Conservation (phyloP, 2,113 vertebrate species). For the Casuarius casuarius region DNA sequence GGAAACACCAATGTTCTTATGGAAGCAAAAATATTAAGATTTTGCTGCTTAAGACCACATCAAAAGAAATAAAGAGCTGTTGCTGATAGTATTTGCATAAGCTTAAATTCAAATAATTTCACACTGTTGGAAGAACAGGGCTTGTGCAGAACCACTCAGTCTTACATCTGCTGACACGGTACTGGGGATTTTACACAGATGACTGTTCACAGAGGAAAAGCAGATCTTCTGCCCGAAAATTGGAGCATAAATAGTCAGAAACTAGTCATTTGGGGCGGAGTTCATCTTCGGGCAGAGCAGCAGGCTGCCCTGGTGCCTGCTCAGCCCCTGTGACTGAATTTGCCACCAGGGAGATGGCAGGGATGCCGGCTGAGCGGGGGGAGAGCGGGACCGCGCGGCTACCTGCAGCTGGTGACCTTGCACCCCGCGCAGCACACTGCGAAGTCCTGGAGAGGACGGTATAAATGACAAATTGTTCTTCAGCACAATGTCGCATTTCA, state of each 20-base stretch:
- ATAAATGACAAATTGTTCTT: background rate
- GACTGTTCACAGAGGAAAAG: background rate
- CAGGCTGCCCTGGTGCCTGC: background rate
- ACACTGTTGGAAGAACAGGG: background rate
- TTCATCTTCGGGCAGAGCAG: background rate
- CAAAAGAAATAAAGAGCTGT: background rate
- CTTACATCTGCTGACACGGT: background rate
- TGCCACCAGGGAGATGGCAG: background rate
- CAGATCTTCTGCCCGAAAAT: background rate
- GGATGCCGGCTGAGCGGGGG: background rate
- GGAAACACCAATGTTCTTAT: constrained; percentile 22
- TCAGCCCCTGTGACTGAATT: background rate
- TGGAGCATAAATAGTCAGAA: background rate
- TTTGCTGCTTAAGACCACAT: background rate
- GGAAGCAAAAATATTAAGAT: constrained; percentile 2
- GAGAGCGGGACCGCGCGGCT: background rate
- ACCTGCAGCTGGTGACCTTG: too few relatives aligned
- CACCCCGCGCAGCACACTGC: background rate
- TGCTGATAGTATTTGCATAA: background rate
- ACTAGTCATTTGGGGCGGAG: background rate
- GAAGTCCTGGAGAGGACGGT: background rate
- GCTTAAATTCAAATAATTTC: background rate
- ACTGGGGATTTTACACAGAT: background rate
- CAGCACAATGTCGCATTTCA: background rate
- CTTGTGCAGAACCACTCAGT: background rate